Conservation (phyloP, 2,797 vertebrate genomes). For the Anguilla obscura region DNA sequence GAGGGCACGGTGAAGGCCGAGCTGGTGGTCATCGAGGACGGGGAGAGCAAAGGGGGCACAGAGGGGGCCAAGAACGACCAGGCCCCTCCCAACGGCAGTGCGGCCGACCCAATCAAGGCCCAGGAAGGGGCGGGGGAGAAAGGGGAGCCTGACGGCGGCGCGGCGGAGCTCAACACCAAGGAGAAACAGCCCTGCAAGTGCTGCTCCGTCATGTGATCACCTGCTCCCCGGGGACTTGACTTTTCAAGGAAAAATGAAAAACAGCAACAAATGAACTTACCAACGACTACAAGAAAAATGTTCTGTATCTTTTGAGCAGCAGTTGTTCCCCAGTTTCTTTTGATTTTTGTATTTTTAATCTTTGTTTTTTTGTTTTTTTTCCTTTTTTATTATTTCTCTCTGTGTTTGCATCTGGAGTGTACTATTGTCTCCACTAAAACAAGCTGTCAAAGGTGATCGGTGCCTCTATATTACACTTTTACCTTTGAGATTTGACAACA, state of each 20-base stretch:
- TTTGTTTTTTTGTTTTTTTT: constrained; percentile 14
- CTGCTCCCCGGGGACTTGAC: constrained; percentile 35
- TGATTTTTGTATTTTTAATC: constrained; percentile 42
- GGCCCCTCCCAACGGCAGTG: constrained; percentile 69
- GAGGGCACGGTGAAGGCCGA: constrained; percentile 90
- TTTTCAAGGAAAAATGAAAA: constrained; percentile 33
- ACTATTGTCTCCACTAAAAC: constrained; percentile 33
- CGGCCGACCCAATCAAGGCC: constrained; percentile 57
- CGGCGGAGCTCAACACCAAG: constrained; percentile 73
- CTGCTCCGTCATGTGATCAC: constrained; percentile 80
- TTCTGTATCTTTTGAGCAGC: constrained; percentile 54
- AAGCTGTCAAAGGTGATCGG: constrained; percentile 26
- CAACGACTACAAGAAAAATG: constrained; percentile 45
- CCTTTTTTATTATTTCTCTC: constrained; percentile 39
- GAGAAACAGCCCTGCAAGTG: constrained; percentile 85
- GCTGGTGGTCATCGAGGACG: constrained; percentile 84
- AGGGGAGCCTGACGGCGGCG: constrained; percentile 57
- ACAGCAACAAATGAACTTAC: constrained; percentile 36
- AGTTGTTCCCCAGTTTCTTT: constrained; percentile 51
- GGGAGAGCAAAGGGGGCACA: constrained; percentile 59
- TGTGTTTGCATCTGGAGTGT: constrained; percentile 27
- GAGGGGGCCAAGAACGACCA: constrained; percentile 53
- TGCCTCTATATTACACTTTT: constrained; percentile 21
- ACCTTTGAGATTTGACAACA: constrained; percentile 30
- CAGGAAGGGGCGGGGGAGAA: constrained; percentile 59